Base-by-base conservation (phyloP, 2,888 invertebrate genomes). In the Lasius fuliginosus region DNA sequence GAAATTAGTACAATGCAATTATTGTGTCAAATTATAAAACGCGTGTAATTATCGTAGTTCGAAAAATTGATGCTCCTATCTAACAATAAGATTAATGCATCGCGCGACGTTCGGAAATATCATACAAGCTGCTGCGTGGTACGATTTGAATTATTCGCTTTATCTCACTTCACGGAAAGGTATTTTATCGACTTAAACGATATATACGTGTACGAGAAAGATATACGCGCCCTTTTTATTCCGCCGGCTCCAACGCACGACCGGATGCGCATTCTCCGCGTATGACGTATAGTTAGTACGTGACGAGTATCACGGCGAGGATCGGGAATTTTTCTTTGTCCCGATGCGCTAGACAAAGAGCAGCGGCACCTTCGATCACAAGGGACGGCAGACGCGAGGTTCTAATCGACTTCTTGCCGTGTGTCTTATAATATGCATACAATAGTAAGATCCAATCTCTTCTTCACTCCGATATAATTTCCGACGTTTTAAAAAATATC, bases 241-340 rank as follows among this genome's bases (percentile, higher is more conserved):
- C 9, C 56, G 15, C 8, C 40, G 40, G 12, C 56, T 56, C 65
- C 11, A 65, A 83, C 40, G 69, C 46, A 49, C 46, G 60, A 67
- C 33, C 73, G 64, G 58, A 42, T 75, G 67, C 56, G 71, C 79
- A 68, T 68, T 85, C 65, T 40, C 58, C 60, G 58, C 23, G 42
- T 49, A 67, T n/a, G 77, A 87, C 64, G 53, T 40, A 83, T 77
- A 58, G 69, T 73, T 42, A 68, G 84, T 83, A 65, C 83, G 85
- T 73, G 53, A 77, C 84, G 88, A 87, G 85, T 90, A 93, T 91
- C 40, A 23, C 76, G 88, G 74, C 33, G 81, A 86, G 88, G 86
- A 92, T 92, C 88, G 85, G 88, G 53, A 87, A 91, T 93, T 91
- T 71, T 91, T 90, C 90, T 92, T 92, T 91, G 88, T 91, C 87